These are phyloP conservation scores for Phocides pigmalion DNA, from an alignment of 1,140 invertebrate genomes.

Conservation along the genomic window DNA sequence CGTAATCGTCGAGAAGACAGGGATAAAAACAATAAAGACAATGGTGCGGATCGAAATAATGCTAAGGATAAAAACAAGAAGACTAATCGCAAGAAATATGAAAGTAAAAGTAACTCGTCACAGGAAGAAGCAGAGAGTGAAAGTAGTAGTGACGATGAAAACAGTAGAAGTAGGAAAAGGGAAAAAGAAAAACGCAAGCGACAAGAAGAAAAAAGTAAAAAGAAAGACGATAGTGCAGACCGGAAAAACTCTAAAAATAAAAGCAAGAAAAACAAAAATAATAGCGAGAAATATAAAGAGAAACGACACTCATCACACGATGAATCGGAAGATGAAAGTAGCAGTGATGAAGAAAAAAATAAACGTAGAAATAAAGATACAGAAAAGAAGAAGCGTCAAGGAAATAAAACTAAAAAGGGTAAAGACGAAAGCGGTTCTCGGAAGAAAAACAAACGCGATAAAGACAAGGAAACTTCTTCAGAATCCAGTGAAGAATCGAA, in stretches of 20 bases:
- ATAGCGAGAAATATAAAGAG: slow-evolving; percentile 19
- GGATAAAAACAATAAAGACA: not conserved
- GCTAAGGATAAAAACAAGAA: slow-evolving; percentile 13
- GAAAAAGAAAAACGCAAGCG: slow-evolving; percentile 20
- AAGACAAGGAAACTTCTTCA: slow-evolving; percentile 20
- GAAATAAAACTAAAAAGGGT: slow-evolving; percentile 24
- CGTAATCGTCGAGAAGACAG: not conserved
- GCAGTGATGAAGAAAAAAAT: not conserved
- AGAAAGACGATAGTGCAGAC: slow-evolving; percentile 17
- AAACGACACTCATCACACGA: no score
- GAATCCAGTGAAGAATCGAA: slow-evolving; percentile 14
- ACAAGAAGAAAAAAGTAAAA: no score
- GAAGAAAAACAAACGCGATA: slow-evolving; percentile 19
- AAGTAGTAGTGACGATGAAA: slow-evolving; percentile 30
- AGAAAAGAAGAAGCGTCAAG: no score
- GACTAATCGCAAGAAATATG: slow-evolving; percentile 17
- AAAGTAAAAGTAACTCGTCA: not conserved
- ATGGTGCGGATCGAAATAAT: slow-evolving; percentile 18
- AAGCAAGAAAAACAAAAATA: slow-evolving; percentile 24
- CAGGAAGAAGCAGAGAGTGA: slow-evolving; percentile 10
- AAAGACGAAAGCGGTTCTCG: slow-evolving; percentile 17
- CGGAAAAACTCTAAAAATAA: slow-evolving; percentile 14
- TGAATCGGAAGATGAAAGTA: slow-evolving; percentile 18
- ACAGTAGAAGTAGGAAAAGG: slow-evolving; percentile 14
- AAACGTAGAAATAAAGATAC: no score